These are phyloP conservation scores for Papilio dardanus DNA, from an alignment of 1,140 invertebrate species.

Conservation along the genomic window DNA sequence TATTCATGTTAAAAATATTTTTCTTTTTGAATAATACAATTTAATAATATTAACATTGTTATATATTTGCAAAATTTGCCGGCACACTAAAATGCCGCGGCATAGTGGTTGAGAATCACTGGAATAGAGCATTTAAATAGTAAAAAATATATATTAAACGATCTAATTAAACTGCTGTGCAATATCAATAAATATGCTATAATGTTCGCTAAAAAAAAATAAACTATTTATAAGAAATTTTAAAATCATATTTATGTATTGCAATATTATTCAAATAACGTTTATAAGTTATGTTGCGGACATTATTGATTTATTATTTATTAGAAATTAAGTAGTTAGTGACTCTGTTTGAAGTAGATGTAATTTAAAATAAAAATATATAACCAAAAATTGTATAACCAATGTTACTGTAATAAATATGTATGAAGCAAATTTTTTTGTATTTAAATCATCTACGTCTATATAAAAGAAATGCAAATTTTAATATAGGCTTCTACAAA, in stretches of 20 bases:
- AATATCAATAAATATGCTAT: conserved; percentile 60
- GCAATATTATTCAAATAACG: not conserved
- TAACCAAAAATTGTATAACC: not conserved
- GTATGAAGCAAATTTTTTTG: conserved; percentile 6
- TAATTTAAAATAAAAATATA: not conserved
- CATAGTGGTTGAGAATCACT: too few relatives aligned
- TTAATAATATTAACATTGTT: too few relatives aligned
- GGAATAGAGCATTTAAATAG: conserved; percentile 17
- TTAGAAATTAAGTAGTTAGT: not conserved
- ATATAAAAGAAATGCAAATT: not conserved
- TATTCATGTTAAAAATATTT: too few relatives aligned
- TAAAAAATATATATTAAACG: conserved; percentile 13
- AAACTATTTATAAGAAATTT: not conserved
- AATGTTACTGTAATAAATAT: conserved; percentile 25
- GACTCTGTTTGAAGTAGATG: not conserved
- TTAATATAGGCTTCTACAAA: not conserved
- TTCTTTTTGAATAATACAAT: too few relatives aligned
- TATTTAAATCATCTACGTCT: not conserved
- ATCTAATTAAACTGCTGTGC: conserved; percentile 63
- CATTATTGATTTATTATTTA: not conserved
- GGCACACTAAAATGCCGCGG: too few relatives aligned
- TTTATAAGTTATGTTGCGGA: too few relatives aligned
- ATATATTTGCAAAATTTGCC: too few relatives aligned
- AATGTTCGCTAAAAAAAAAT: conserved; percentile 10
- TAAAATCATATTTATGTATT: not conserved